These are phyloP conservation scores for Schizopygopsis pylzovi DNA, from an alignment of 2,797 vertebrate species.

Conservation along the genomic window DNA sequence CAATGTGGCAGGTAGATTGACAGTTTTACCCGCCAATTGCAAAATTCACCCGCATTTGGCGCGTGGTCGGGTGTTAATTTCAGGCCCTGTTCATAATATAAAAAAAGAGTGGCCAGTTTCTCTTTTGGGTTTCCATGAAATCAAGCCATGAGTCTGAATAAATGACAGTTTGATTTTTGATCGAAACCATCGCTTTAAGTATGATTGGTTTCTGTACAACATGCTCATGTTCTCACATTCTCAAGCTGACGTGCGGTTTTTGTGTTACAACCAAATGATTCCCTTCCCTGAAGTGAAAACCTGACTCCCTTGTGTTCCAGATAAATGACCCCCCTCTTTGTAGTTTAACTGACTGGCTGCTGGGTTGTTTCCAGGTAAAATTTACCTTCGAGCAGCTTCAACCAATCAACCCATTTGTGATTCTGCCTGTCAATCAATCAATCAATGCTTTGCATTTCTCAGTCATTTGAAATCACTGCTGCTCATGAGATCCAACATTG, in stretches of 20 bases:
- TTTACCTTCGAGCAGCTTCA: conserved; percentile 64
- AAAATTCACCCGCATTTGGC: no score
- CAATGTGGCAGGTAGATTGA: no score
- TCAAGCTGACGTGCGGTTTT: conserved; percentile 25
- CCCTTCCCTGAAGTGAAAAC: conserved; percentile 64
- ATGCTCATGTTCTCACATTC: conserved; percentile 2
- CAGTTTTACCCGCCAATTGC: no score
- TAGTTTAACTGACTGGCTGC: conserved; percentile 86
- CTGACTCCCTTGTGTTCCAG: conserved; percentile 83
- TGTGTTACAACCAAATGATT: conserved; percentile 64
- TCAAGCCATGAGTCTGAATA: background rate
- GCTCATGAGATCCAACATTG: conserved; percentile 7
- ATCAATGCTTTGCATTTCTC: conserved; percentile 26
- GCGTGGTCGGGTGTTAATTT: no score
- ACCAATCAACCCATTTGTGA: conserved; percentile 71
- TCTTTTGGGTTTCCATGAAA: background rate
- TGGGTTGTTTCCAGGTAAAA: conserved; percentile 86
- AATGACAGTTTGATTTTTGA: background rate
- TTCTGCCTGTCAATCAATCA: conserved; percentile 64
- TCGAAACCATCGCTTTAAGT: background rate
- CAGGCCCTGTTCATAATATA: no score
- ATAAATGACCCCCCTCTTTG: conserved; percentile 79
- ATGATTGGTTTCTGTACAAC: background rate
- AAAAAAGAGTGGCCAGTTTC: background rate
- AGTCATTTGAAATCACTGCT: conserved; percentile 22